Base-by-base conservation (phyloP, 1,140 invertebrate genomes). In the Geopemphigus sp. region DNA sequence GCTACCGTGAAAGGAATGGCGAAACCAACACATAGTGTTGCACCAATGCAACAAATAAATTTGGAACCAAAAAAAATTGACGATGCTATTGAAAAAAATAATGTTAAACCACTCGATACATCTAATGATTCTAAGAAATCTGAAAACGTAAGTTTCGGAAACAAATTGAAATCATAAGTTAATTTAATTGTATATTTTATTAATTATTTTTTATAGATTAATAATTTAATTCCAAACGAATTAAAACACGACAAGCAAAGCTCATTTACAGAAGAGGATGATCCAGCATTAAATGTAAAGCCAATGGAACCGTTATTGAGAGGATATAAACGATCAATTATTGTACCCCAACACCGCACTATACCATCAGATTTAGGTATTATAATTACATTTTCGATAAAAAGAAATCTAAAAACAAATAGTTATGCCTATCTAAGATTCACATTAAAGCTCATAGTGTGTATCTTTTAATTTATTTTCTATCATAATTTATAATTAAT, bases 251-350 rank as follows among this genome's bases (percentile, higher is more conserved):
- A 73, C 24, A 83, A 82, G 50, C 82, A 84, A 66, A 73, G 86
- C 14, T 84, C 87, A n/a, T 39, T 83, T 17, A 83, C 73, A 8
- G 91, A 90, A 57, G 93, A 94, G 73, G 94, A 90, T 45, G 93
- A 94, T 83, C 88, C 91, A 0, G 87, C 93, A 82, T 91, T 94
- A 85, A 92, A 92, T 83, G 92, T 96, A n/a, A 91, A 95, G 84
- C 95, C 95, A 0, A 97, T 98, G 95, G 90, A 94, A 82, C 95
- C 95, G 0, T 87, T 98, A 57, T 86, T 95, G 19, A 86, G 93
- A 80, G 93, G 92, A 26, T 95, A 95, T 83, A 83, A 84, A 57
- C 64, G 82, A 59, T 82, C 81, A 26, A 80, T 83, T 26, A 82
- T 82, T 54, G 81, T 83, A 45, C 66, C 82, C 3, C 81, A 82